Evolutionary conservation across 2,113 vertebrate genomes (phyloP).

Genomic region (Malaclemys terrapin): DNA sequence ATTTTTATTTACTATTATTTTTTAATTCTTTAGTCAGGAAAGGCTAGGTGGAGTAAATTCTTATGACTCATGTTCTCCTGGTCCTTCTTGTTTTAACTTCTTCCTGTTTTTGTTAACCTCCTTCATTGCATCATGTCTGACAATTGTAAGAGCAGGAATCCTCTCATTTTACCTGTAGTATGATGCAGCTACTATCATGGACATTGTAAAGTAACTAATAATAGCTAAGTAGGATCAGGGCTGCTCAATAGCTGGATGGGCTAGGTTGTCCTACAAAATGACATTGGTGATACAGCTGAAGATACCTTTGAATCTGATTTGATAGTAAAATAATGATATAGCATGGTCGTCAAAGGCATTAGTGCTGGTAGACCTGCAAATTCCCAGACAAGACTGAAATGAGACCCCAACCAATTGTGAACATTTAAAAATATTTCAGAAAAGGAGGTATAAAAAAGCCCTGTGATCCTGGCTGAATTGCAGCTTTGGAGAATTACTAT

Average conservation of each 20-base stretch:
- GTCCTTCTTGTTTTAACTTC: neutral
- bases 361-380: neutral
- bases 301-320: neutral
- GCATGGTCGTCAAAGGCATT: neutral
- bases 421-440: neutral
- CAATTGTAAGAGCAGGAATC: neutral
- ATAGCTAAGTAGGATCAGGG: no score
- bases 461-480: neutral
- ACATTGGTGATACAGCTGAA: no score
- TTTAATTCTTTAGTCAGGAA: neutral
- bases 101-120: neutral
- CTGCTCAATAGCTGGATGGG: no score
- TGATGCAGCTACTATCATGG: no score
- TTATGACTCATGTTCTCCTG: neutral
- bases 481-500: neutral
- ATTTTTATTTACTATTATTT: neutral
- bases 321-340: neutral
- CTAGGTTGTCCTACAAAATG: no score
- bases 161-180: no score
- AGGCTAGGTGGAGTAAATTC: neutral
- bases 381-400: neutral
- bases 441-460: neutral
- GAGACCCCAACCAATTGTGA: neutral
- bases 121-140: neutral
- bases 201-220: no score